Evolutionary conservation across 2,113 vertebrate species (phyloP), one percentile per base, ranked within the genome.

Genomic region (Epinephelus lanceolatus): DNA sequence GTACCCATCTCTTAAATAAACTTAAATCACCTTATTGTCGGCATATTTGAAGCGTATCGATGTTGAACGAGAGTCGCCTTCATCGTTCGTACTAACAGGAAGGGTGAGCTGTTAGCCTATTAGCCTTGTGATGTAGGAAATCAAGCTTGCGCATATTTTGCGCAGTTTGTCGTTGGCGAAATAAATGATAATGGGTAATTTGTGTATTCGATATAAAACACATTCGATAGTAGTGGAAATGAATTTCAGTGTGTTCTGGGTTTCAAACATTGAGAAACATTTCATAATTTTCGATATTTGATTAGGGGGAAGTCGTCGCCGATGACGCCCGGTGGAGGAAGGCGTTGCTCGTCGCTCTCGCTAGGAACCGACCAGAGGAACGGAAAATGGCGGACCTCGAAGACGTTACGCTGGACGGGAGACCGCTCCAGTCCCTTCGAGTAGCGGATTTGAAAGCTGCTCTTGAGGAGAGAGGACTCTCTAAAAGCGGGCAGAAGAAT

Each of bases 381-480:
- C 77, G 94, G 93, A 98, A 97, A 96, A 98, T 98, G 97, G 97
- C 97, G 96, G 97, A 98, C 93, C 96, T 97, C 94, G 97, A 98
- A 96, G 97, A 98, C 95, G 97, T 98, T 94, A 97, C 96, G 95
- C 96, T 98, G 95, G 97, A 98, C 95, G 97, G 97, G 95, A 97
- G 96, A 96, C 96, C 97, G 95, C 96, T 98, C 86, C 97, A 98
- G 93, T 96, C 96, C 91, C 96, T 98, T 84, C 96, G 97, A 89
- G 97, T 98, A 69, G 97, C 97, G 84, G 97, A 98, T 90, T 91
- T 98, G 82, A 97, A 97, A 93, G 96, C 96, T 81, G 97, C 97
- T 42, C 91, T 98, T 60, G 96, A 97, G 87, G 96, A 97, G 78
- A 95, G 97, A 78, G 97, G 97, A 61, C 95, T 98, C 63, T 95